Evolutionary conservation across 2,888 invertebrate genomes (phyloP).

Genomic region (Drosophila austrosaltans): DNA sequence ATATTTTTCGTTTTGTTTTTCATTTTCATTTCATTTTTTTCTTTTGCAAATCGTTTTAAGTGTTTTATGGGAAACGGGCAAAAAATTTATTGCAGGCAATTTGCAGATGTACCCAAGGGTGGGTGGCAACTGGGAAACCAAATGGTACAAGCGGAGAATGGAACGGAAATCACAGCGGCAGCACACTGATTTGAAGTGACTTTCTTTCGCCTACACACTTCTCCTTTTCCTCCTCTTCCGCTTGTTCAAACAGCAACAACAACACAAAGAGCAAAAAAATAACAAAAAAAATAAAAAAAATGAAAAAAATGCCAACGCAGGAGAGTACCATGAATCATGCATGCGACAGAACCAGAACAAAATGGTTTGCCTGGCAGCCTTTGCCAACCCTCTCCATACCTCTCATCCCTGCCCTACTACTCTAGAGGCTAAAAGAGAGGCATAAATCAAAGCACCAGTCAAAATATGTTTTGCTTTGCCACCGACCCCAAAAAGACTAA

Average conservation of each 20-base stretch:
- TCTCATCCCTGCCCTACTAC: background rate
- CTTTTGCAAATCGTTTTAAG: constrained; percentile 71
- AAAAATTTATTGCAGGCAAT: constrained; percentile 75
- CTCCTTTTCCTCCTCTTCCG: background rate
- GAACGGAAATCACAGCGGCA: constrained; percentile 61
- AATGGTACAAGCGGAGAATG: background rate
- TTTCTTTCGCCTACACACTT: constrained; percentile 37
- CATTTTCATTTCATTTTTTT: constrained; percentile 22
- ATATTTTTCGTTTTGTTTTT: constrained; percentile 16
- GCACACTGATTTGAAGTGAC: constrained; percentile 68
- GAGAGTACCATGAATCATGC: constrained; percentile 69
- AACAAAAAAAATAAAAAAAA: constrained; percentile 18
- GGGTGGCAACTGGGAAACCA: background rate
- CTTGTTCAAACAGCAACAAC: constrained; percentile 26
- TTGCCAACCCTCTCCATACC: background rate
- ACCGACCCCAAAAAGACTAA: constrained; percentile 35
- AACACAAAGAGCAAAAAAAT: constrained; percentile 7
- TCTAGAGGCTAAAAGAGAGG: constrained; percentile 15
- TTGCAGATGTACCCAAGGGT: constrained; percentile 61
- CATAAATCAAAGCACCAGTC: constrained; percentile 72
- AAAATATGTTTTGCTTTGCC: constrained; percentile 69
- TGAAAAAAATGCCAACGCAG: constrained; percentile 16
- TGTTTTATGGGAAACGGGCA: constrained; percentile 73
- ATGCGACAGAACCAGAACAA: constrained; percentile 63
- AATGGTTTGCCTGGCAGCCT: constrained; percentile 32